phyloP scores from a whole-genome alignment of 2,113 vertebrate genomes.

The Tinamus guttatus region DNA sequence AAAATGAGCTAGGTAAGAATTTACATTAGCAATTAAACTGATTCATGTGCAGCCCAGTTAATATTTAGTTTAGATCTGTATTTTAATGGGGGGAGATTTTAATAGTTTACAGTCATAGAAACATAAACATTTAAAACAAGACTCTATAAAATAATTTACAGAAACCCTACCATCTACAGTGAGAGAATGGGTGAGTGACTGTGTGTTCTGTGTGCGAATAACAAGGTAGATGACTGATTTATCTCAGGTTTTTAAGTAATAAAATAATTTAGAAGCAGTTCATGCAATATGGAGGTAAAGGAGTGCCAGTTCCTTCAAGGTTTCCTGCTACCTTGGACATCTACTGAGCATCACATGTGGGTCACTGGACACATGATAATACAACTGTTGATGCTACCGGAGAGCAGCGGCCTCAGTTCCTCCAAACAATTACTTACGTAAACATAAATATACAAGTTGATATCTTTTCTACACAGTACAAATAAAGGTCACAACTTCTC shows the following conservation, averaged over 20 bases:
- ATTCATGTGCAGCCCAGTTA: slow-evolving; percentile 76
- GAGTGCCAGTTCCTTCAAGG: slow-evolving; percentile 54
- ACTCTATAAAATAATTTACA: slow-evolving; percentile 99
- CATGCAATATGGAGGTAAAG: slow-evolving; percentile 87
- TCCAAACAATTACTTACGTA: slow-evolving; percentile 75
- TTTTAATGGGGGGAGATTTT: slow-evolving; percentile 77
- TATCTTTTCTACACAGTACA: slow-evolving; percentile 86
- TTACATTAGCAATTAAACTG: slow-evolving; percentile 87
- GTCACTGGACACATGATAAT: slow-evolving; percentile 43
- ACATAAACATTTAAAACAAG: slow-evolving; percentile 86
- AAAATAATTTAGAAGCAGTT: slow-evolving; percentile 88
- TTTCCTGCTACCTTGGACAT: slow-evolving; percentile 68
- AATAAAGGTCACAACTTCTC: slow-evolving; percentile 83
- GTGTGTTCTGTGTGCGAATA: slow-evolving; percentile 68
- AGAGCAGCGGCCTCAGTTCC: slow-evolving; percentile 53
- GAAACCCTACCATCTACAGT: slow-evolving; percentile 77
- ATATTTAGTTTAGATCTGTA: slow-evolving; percentile 86
- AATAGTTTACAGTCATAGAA: slow-evolving; percentile 89
- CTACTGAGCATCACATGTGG: slow-evolving; percentile 70
- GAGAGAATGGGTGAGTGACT: slow-evolving; percentile 65
- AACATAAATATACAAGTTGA: slow-evolving; percentile 88
- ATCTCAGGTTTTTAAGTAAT: slow-evolving; percentile 75
- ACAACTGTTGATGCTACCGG: slow-evolving; percentile 2
- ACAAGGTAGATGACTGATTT: slow-evolving; percentile 63
- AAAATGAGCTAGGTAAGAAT: slow-evolving; percentile 88